Conservation (phyloP, 2,113 vertebrate species). For the Centropristis striata region DNA sequence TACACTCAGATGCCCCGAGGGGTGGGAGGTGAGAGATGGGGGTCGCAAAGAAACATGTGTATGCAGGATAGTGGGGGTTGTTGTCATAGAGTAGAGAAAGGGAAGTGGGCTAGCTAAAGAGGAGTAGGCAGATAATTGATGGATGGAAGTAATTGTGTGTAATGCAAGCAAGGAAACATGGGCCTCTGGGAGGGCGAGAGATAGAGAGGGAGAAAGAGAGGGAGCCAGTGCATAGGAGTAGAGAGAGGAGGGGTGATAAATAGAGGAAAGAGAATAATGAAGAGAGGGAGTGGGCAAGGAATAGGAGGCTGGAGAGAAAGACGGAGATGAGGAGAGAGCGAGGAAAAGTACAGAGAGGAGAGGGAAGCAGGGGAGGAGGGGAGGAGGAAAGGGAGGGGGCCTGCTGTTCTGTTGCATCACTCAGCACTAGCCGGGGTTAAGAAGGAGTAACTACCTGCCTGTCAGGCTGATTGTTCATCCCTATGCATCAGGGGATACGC, state of each 20-base stretch:
- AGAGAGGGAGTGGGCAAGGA: constrained; percentile 39
- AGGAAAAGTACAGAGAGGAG: constrained; percentile 21
- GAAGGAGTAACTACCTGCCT: constrained; percentile 85
- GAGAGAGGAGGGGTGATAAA: constrained; percentile 15
- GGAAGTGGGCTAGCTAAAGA: constrained; percentile 68
- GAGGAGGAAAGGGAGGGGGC: constrained; percentile 26
- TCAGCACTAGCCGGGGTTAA: constrained; percentile 81
- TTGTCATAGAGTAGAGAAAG: constrained; percentile 65
- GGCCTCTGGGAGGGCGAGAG: constrained; percentile 68
- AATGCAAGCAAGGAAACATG: constrained; percentile 79
- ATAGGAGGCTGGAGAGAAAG: constrained; percentile 33
- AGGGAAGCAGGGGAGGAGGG: not conserved
- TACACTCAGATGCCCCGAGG: constrained; percentile 64
- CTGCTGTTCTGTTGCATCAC: constrained; percentile 75
- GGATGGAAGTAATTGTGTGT: constrained; percentile 84
- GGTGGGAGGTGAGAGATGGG: constrained; percentile 47
- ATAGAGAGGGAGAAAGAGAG: constrained; percentile 28
- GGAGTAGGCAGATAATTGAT: constrained; percentile 81
- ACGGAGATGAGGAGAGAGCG: constrained; percentile 11
- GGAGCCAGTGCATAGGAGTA: constrained; percentile 30
- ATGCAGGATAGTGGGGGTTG: constrained; percentile 56
- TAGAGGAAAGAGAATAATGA: constrained; percentile 52
- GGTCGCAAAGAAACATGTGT: constrained; percentile 64
- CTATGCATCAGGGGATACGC: constrained; percentile 76
- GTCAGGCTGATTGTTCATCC: constrained; percentile 84